A percentile compares a stretch with the other conserved stretches of the same genome.
These are phyloP conservation scores for Pantherophis guttatus DNA, from an alignment of 2,113 vertebrate genomes.

Conservation along the genomic window DNA sequence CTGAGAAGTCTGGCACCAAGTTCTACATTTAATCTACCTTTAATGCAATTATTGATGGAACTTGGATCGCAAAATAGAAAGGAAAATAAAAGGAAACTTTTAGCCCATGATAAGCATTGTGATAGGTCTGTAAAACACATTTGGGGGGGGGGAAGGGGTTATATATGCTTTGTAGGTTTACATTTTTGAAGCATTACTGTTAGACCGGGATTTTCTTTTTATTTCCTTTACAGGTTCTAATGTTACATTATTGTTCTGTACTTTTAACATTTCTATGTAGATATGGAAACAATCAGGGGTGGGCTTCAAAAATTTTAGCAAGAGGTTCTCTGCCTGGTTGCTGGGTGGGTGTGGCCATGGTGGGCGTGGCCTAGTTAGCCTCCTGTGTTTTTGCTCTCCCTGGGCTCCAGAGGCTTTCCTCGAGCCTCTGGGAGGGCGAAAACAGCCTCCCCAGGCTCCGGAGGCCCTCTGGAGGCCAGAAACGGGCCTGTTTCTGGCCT, in stretches of 20 bases:
- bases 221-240: slow-evolving; percentile 36
- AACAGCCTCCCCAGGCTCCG: too few species aligned
- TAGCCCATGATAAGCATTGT: slow-evolving; percentile 51
- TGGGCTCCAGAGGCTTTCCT: too few species aligned
- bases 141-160: slow-evolving; percentile 40
- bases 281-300: slow-evolving; percentile 2
- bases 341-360: too few species aligned
- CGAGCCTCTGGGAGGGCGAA: too few species aligned
- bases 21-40: slow-evolving; percentile 23
- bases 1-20: slow-evolving; percentile 49
- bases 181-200: slow-evolving; percentile 26
- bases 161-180: slow-evolving; percentile 15
- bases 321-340: too few species aligned
- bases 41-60: slow-evolving; percentile 48
- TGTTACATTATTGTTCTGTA: neutral
- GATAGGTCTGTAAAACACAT: slow-evolving; percentile 49
- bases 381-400: too few species aligned
- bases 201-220: neutral
- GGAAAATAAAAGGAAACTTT: slow-evolving; percentile 63
- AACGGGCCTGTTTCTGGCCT: too few species aligned
- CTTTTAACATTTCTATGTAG: slow-evolving; percentile 10
- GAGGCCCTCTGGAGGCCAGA: too few species aligned
- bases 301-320: too few species aligned
- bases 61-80: slow-evolving; percentile 48
- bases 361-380: too few species aligned